A percentile compares a stretch with the other conserved stretches of the same genome.
Conservation (phyloP, 1,140 invertebrate genomes). For the Zeugodacus cucurbitae region DNA sequence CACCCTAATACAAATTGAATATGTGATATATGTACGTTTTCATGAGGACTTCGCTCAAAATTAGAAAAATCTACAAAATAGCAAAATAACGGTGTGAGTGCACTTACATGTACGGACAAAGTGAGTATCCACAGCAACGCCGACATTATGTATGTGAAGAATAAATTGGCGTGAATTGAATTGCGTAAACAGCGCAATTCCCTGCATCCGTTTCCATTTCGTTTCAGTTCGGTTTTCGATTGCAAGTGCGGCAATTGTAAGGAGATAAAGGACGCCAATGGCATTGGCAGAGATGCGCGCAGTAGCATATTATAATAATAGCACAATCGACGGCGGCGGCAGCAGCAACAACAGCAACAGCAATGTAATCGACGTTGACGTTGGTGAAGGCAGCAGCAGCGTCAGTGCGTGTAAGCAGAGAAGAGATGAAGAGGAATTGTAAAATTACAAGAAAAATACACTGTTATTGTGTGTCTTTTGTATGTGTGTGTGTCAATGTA, state of each 20-base stretch:
- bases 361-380: not conserved
- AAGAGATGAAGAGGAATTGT: not conserved
- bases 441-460: not conserved
- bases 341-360: not conserved
- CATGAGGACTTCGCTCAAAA: not conserved
- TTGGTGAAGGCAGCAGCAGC: not conserved
- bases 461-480: not conserved
- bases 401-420: not conserved
- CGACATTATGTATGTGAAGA: slow-evolving; percentile 66
- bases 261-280: slow-evolving; percentile 12
- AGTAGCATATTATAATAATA: slow-evolving; percentile 6
- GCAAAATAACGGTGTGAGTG: not conserved
- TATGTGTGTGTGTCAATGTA: not conserved
- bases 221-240: not conserved
- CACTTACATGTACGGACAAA: slow-evolving; percentile 61
- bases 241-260: not conserved
- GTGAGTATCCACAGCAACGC: slow-evolving; percentile 64
- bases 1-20: not conserved
- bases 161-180: slow-evolving; percentile 74
- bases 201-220: slow-evolving; percentile 69
- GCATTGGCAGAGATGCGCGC: no score
- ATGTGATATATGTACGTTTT: not conserved
- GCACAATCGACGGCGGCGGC: not conserved
- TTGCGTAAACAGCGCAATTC: slow-evolving; percentile 92
- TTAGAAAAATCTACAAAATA: not conserved